These are phyloP conservation scores for Brienomyrus brachyistius DNA, from an alignment of 2,113 vertebrate species.

Conservation along the genomic window DNA sequence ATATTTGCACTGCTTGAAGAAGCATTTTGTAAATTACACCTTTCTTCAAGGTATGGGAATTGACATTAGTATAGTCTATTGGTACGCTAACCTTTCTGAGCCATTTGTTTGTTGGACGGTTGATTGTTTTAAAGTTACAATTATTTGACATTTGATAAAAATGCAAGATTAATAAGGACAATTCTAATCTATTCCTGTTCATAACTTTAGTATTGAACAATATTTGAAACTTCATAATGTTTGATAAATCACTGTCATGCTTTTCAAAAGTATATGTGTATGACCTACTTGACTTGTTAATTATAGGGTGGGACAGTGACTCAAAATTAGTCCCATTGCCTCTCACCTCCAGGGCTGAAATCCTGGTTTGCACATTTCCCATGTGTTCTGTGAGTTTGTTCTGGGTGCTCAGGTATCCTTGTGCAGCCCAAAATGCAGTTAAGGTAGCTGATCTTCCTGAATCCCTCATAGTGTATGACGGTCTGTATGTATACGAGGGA, in stretches of 20 bases:
- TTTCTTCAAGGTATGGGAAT: constrained; percentile 61
- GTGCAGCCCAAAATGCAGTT: neutral
- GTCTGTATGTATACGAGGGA: neutral
- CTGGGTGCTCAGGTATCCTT: neutral
- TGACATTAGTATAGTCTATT: neutral
- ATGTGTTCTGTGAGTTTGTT: neutral
- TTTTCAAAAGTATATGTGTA: neutral
- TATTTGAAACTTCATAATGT: neutral
- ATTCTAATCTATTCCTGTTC: neutral
- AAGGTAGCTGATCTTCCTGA: neutral
- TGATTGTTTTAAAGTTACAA: neutral
- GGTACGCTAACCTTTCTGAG: neutral
- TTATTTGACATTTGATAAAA: neutral
- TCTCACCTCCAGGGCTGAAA: neutral
- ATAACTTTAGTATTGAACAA: neutral
- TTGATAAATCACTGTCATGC: no score
- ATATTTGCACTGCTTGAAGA: constrained; percentile 53
- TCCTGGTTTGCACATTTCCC: neutral
- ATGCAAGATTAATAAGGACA: neutral
- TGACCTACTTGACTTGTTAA: neutral
- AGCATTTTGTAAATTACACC: constrained; percentile 57
- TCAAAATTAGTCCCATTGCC: neutral
- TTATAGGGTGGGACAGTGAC: neutral
- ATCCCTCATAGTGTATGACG: neutral
- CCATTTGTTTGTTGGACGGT: neutral